A percentile compares a stretch with the other conserved stretches of the same genome.
Evolutionary conservation across 2,113 vertebrate genomes (phyloP).

Genomic region (Hemiprocne comata): DNA sequence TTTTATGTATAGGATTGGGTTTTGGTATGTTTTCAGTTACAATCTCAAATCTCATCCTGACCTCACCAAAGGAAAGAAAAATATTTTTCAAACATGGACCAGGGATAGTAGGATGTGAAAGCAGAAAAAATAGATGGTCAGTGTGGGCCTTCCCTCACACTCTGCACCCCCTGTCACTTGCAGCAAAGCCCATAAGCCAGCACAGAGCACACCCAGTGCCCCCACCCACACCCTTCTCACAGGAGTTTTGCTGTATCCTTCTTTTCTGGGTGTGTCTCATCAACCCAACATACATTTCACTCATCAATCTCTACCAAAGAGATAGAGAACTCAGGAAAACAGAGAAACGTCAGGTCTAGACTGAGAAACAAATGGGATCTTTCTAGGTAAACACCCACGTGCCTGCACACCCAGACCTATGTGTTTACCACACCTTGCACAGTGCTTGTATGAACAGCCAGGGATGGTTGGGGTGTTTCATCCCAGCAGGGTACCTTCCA

Average conservation of each 20-base stretch:
- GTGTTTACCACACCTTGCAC: background rate
- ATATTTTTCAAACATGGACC: background rate
- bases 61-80: background rate
- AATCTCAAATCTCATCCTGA: background rate
- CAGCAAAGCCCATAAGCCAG: background rate
- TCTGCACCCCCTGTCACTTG: background rate
- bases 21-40: background rate
- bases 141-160: background rate
- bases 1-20: background rate
- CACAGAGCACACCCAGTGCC: background rate
- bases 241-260: rapidly evolving
- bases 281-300: background rate
- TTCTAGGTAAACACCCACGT: background rate
- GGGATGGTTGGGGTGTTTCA: background rate
- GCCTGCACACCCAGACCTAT: background rate
- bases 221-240: background rate
- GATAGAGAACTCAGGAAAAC: background rate
- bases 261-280: background rate
- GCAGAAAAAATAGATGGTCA: background rate
- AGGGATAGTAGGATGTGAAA: background rate
- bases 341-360: background rate
- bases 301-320: background rate
- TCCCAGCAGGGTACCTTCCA: background rate
- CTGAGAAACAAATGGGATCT: background rate
- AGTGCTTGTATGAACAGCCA: background rate